Evolutionary conservation across 1,140 invertebrate genomes (phyloP).

Genomic region (Trachymyrmex septentrionalis): DNA sequence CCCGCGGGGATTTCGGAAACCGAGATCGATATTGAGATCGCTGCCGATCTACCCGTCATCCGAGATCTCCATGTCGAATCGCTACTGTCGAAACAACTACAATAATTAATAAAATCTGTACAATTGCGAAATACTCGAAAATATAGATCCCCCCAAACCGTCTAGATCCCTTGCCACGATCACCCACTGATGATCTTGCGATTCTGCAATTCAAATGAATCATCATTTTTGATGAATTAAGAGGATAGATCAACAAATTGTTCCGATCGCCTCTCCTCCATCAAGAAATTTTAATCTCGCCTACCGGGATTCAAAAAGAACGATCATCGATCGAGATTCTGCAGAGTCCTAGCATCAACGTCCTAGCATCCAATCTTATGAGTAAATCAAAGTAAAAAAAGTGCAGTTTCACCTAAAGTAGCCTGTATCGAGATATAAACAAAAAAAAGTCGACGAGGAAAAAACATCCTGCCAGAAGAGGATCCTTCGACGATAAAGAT

Average conservation of each 20-base stretch:
- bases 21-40: background rate
- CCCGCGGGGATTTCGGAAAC: background rate
- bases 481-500: background rate
- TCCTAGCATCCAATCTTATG: background rate
- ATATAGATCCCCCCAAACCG: background rate
- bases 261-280: no score
- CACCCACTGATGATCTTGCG: background rate
- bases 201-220: background rate
- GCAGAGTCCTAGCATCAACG: background rate
- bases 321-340: conserved; percentile 10
- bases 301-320: background rate
- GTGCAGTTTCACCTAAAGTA: background rate
- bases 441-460: background rate
- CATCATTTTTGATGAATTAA: background rate
- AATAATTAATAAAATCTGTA: background rate
- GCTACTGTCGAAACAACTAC: background rate
- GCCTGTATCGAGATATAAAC: background rate
- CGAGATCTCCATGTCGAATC: background rate
- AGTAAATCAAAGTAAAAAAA: background rate
- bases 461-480: background rate
- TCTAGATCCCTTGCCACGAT: background rate
- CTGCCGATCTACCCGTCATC: background rate
- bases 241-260: background rate
- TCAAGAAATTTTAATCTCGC: background rate
- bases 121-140: background rate